phyloP scores from a whole-genome alignment of 1,140 invertebrate genomes.

The Pseudomyrmex dendroicus region DNA sequence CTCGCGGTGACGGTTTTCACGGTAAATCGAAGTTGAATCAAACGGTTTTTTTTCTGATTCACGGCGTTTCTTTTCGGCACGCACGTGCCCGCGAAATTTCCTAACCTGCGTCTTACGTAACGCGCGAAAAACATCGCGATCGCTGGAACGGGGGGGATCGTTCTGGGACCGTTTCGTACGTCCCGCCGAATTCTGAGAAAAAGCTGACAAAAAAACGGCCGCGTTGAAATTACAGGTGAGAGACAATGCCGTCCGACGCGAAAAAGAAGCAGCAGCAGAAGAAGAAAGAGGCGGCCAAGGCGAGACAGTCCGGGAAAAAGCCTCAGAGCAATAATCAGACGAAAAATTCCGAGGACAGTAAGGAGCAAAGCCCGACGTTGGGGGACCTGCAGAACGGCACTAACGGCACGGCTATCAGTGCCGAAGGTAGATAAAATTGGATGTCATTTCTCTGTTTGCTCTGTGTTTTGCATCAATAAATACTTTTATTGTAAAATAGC shows the following conservation, averaged over 20 bases:
- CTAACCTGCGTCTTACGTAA: conserved; percentile 69
- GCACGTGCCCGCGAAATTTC: conserved; percentile 22
- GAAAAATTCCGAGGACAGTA: conserved; percentile 84
- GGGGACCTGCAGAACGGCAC: conserved; percentile 80
- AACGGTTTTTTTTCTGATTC: not conserved
- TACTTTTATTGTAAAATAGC: not conserved
- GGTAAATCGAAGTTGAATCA: not conserved
- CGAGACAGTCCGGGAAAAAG: conserved; percentile 89
- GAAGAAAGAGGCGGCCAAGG: conserved; percentile 97
- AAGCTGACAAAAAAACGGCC: not conserved
- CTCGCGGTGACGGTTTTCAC: conserved; percentile 11
- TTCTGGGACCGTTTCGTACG: not conserved
- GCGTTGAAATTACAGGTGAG: conserved; percentile 67
- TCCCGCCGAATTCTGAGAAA: not conserved
- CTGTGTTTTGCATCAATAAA: not conserved
- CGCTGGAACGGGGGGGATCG: not conserved
- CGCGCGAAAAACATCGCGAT: not conserved
- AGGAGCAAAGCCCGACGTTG: conserved; percentile 85
- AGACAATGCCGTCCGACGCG: conserved; percentile 96
- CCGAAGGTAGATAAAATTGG: conserved; percentile 82
- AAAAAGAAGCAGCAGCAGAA: conserved; percentile 98
- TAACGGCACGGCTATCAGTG: conserved; percentile 82
- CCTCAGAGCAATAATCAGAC: conserved; percentile 79
- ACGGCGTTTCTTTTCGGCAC: not conserved
- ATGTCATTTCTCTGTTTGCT: not conserved